phyloP scores from a whole-genome alignment of 2,888 invertebrate species.

The Lacanobia wlatinum region DNA sequence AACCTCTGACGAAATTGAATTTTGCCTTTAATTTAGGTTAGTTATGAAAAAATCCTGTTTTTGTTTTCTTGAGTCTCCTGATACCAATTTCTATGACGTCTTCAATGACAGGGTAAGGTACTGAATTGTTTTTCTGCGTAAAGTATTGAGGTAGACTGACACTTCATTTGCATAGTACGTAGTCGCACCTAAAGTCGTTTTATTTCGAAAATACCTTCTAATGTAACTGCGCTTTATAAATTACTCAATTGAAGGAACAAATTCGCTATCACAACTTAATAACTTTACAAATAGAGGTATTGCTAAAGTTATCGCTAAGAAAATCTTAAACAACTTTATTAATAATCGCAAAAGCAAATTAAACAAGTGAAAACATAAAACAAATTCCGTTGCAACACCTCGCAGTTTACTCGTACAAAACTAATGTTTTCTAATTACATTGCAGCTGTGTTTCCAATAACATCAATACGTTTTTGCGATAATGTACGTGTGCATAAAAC shows the following conservation, averaged over 20 bases:
- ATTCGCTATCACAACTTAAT: too few relatives aligned
- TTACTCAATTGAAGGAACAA: too few relatives aligned
- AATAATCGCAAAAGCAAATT: conserved; percentile 7
- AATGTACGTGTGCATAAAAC: conserved; percentile 10
- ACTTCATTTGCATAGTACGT: conserved; percentile 14
- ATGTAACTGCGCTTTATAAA: background rate
- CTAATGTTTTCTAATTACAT: conserved; percentile 33
- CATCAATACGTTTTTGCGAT: conserved; percentile 20
- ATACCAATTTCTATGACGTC: background rate
- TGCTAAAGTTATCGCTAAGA: background rate
- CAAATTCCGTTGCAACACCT: conserved; percentile 1
- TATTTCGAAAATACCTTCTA: background rate
- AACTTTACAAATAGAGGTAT: background rate
- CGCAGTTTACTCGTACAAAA: conserved; percentile 30
- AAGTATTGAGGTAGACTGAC: background rate
- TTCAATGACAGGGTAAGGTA: background rate
- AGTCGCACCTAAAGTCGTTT: background rate
- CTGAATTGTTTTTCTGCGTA: conserved; percentile 4
- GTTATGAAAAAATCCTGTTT: background rate
- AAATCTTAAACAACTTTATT: background rate
- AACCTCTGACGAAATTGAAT: background rate
- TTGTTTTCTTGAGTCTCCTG: background rate
- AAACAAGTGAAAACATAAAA: conserved; percentile 24
- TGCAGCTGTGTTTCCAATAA: conserved; percentile 25
- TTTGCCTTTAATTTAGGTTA: background rate